Percentiles rank a stretch among this genome's conserved stretches.
Conservation (phyloP, 2,113 vertebrate genomes). For the Sturnus vulgaris region DNA sequence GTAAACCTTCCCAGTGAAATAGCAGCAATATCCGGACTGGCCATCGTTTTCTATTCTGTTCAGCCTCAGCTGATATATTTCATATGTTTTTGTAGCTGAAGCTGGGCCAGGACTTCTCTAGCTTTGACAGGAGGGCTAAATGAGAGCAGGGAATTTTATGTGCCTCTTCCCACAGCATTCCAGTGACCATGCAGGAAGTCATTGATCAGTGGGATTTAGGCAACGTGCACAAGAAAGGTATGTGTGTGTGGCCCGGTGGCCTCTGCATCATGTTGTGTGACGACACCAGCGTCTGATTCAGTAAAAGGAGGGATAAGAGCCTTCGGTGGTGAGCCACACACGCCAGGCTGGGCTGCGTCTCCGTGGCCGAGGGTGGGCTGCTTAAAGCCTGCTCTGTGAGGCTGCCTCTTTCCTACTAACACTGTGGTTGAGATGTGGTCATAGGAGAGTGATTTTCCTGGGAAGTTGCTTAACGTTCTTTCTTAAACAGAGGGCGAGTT, state of each 20-base stretch:
- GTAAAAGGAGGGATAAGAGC: not conserved
- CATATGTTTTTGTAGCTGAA: constrained; percentile 65
- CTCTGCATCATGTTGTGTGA: not conserved
- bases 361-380: not conserved
- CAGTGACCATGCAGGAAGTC: constrained; percentile 59
- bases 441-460: constrained; percentile 18
- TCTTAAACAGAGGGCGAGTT: not conserved
- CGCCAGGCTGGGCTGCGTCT: not conserved
- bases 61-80: constrained; percentile 64
- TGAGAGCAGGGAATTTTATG: constrained; percentile 65
- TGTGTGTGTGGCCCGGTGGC: not conserved
- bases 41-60: not conserved
- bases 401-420: not conserved
- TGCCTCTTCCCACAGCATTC: constrained; percentile 70
- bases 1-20: not conserved
- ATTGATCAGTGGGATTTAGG: constrained; percentile 63
- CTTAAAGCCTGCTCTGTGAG: not conserved
- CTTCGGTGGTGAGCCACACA: constrained; percentile 29
- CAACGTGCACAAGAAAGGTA: constrained; percentile 6
- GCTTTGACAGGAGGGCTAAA: constrained; percentile 57
- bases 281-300: constrained; percentile 1
- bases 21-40: constrained; percentile 61
- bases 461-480: constrained; percentile 23
- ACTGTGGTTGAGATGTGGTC: constrained; percentile 21
- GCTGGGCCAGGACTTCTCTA: constrained; percentile 60